These are phyloP conservation scores for Thalassaphorura encarpata DNA, from an alignment of 1,140 invertebrate species.

Conservation along the genomic window DNA sequence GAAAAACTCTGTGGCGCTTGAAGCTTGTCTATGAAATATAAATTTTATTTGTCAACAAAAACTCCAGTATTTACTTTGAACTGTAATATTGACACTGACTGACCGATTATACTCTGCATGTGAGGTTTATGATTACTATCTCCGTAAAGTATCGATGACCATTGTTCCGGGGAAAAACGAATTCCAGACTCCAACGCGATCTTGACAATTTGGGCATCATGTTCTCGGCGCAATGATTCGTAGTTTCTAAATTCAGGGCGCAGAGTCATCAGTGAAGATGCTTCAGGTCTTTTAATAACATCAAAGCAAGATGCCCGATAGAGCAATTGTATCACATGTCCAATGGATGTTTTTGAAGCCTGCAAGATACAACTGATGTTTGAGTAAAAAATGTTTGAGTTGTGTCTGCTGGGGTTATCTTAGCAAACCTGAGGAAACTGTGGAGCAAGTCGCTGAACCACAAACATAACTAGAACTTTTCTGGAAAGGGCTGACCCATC, in stretches of 20 bases:
- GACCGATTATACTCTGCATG: slow-evolving; percentile 91
- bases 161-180: slow-evolving; percentile 94
- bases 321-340: slow-evolving; percentile 94
- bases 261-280: slow-evolving; percentile 96
- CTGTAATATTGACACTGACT: slow-evolving; percentile 3
- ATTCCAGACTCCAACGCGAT: slow-evolving; percentile 96
- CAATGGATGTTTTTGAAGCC: slow-evolving; percentile 96
- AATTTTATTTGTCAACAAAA: background rate
- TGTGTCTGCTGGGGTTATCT: background rate
- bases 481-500: slow-evolving; percentile 93
- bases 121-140: slow-evolving; percentile 92
- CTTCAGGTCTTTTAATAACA: slow-evolving; percentile 85
- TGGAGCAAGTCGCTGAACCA: slow-evolving; percentile 87
- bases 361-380: slow-evolving; percentile 11
- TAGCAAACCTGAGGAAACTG: slow-evolving; percentile 76
- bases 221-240: slow-evolving; percentile 81
- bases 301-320: slow-evolving; percentile 98
- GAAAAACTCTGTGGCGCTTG: slow-evolving; percentile 85
- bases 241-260: slow-evolving; percentile 87
- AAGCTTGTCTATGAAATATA: slow-evolving; percentile 54
- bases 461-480: slow-evolving; percentile 97
- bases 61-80: background rate
- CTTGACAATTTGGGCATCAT: slow-evolving; percentile 96
- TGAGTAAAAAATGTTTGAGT: background rate
- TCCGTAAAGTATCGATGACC: slow-evolving; percentile 92